Evolutionary conservation across 1,140 invertebrate genomes (phyloP).

Genomic region (Cylas formicarius): DNA sequence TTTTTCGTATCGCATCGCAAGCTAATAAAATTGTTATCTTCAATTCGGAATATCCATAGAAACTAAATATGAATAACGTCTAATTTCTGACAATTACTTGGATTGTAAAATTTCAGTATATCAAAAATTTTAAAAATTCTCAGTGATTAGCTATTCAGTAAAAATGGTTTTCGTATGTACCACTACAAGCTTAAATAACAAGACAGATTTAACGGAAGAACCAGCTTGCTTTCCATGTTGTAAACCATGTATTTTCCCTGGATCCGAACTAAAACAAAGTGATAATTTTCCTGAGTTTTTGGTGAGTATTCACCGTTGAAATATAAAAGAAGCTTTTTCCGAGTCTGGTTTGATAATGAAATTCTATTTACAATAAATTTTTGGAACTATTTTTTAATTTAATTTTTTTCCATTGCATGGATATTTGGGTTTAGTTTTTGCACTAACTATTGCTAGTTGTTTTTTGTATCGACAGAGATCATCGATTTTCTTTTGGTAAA

Average conservation of each 20-base stretch:
- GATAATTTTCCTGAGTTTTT: no score
- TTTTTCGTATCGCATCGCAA: neutral
- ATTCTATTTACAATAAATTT: no score
- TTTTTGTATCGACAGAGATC: no score
- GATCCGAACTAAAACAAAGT: no score
- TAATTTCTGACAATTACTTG: neutral
- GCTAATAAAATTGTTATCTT: neutral
- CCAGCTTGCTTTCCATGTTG: neutral
- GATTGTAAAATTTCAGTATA: neutral
- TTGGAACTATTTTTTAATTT: no score
- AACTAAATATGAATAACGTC: neutral
- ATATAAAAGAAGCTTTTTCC: no score
- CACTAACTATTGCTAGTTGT: no score
- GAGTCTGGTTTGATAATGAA: no score
- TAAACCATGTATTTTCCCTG: neutral
- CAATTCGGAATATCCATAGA: neutral
- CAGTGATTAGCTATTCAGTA: neutral
- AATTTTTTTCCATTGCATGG: no score
- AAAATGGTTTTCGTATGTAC: slow-evolving; percentile 24
- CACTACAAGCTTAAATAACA: neutral
- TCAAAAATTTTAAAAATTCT: slow-evolving; percentile 12
- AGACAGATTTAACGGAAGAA: neutral
- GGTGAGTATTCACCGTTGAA: no score
- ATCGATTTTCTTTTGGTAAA: no score
- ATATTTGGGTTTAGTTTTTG: no score